Percentiles rank a stretch among this genome's conserved stretches.
These are phyloP conservation scores for Harmothoe impar DNA, from an alignment of 2,888 invertebrate genomes.

Conservation along the genomic window DNA sequence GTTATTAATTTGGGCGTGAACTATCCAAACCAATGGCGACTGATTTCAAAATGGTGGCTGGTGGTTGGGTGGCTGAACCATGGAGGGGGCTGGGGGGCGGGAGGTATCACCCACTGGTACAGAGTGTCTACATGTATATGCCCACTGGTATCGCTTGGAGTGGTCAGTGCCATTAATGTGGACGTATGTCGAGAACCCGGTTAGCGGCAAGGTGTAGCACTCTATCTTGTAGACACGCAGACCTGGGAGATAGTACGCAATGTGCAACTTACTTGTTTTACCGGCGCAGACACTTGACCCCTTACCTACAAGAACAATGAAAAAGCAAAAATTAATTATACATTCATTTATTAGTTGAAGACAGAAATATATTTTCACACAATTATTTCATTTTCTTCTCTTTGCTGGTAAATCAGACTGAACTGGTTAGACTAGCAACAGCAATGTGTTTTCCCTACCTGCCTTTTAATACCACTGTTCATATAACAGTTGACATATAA, in stretches of 20 bases:
- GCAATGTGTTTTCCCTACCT: no score
- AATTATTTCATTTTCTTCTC: no score
- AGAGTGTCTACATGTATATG: neutral
- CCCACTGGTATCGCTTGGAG: constrained; percentile 25
- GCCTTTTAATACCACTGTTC: no score
- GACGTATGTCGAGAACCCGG: constrained; percentile 27
- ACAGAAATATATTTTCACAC: neutral
- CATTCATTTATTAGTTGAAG: no score
- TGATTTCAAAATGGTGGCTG: no score
- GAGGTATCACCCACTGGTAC: neutral
- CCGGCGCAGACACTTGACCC: constrained; percentile 12
- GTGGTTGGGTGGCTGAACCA: no score
- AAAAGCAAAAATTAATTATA: neutral
- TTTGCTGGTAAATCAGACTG: no score
- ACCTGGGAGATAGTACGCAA: constrained; percentile 35
- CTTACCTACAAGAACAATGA: neutral
- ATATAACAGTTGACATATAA: no score
- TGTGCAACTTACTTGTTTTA: constrained; percentile 34
- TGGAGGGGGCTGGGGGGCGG: neutral
- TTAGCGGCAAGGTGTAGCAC: neutral
- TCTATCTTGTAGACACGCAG: constrained; percentile 33
- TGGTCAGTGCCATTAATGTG: constrained; percentile 39
- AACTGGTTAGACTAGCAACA: no score
- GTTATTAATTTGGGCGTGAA: no score
- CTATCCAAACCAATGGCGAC: no score